These are phyloP conservation scores for Perizoma affinitatum DNA, from an alignment of 2,888 invertebrate genomes.

Conservation along the genomic window DNA sequence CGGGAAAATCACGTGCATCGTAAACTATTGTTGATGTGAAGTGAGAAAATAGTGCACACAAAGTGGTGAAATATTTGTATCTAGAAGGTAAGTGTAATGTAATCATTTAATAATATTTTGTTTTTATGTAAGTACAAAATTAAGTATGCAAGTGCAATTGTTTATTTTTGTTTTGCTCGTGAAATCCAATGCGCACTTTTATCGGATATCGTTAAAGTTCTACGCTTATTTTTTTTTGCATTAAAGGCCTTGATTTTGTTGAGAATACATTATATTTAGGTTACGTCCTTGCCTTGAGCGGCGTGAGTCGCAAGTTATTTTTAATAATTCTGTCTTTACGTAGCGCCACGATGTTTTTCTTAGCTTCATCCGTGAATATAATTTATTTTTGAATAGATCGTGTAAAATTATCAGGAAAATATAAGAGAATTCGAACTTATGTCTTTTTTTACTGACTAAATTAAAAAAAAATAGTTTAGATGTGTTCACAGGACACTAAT, in stretches of 20 bases:
- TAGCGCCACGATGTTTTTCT: slow-evolving; percentile 49
- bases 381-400: slow-evolving; percentile 26
- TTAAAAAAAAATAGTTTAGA: too few relatives aligned
- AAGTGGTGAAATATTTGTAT: slow-evolving; percentile 20
- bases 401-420: slow-evolving; percentile 6
- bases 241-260: slow-evolving; percentile 71
- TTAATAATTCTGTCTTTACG: slow-evolving; percentile 62
- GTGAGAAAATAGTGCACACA: slow-evolving; percentile 31
- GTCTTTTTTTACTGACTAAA: too few relatives aligned
- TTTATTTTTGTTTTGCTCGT: slow-evolving; percentile 8
- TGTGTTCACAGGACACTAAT: too few relatives aligned
- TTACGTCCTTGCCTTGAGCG: slow-evolving; percentile 77
- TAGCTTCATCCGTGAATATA: slow-evolving; percentile 40
- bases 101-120: background rate
- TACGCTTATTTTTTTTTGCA: slow-evolving; percentile 14
- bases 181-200: slow-evolving; percentile 13
- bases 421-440: too few relatives aligned
- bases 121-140: too few relatives aligned
- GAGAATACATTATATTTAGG: slow-evolving; percentile 68
- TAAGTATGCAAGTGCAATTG: background rate
- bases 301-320: slow-evolving; percentile 74
- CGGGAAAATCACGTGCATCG: slow-evolving; percentile 33
- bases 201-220: background rate
- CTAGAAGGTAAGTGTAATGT: background rate
- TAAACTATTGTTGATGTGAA: slow-evolving; percentile 34